Base-by-base conservation (phyloP, 2,888 invertebrate species). In the Eurytoma adleriae region DNA sequence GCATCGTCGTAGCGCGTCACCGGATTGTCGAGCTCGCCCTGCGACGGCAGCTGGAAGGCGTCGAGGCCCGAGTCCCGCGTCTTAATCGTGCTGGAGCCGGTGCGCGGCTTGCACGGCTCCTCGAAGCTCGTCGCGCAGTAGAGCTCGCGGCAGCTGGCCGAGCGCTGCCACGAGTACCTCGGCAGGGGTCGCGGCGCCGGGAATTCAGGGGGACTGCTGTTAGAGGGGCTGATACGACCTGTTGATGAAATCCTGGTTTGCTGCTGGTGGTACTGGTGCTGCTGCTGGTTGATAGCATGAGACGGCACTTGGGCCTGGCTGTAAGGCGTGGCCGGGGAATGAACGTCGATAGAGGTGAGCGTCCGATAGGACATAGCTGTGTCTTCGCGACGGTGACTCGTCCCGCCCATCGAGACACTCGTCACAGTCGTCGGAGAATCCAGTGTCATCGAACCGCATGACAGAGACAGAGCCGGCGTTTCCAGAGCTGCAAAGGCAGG, bases 401-500 rank as follows among this genome's bases (percentile, higher is more conserved):
- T 95, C 94, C 88, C 90, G 84, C 85, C 88, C 89, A 88, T 89
- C 89, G 90, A 91, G 88, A 86, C 90, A 90, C 88, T 91, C 90
- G 90, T 90, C 90, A 86, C 90, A 91, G 94, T 96, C 96, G 95
- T 96, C 96, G 95, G 96, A 95, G 96, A 96, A 95, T 93, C 96
- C 95, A 94, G 95, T 93, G 92, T 93, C 93, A 92, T 92, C 92
- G 92, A 92, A 85, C 92, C 92, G 92, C 92, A 91, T 89, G 93
- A 93, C 89, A 92, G 92, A 91, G 93, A 93, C 89, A 92, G 92
- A 87, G 89, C 90, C 86, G 90, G 90, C 77, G 90, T 90, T 90
- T 86, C 90, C 89, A 90, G 88, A 76, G 90, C 90, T 91, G 48
- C 3, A 64, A 64, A n/a, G n/a, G n/a, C 30, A 40, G 62, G 30